Base-by-base conservation (phyloP, 2,113 vertebrate genomes). In the Leptosomus discolor region DNA sequence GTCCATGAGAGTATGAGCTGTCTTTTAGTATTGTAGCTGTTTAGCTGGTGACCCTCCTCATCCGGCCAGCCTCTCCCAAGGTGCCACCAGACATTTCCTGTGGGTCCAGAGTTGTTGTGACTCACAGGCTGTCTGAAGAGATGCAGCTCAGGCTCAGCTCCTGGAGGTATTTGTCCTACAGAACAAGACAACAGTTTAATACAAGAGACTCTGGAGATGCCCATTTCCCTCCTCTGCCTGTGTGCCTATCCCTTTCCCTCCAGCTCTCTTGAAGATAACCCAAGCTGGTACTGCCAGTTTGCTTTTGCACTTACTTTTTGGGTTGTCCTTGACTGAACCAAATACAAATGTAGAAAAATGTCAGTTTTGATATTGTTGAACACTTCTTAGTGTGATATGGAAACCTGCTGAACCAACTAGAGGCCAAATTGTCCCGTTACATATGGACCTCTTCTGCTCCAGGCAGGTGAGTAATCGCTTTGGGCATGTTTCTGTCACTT, bases 401-500 rank as follows among this genome's bases (percentile, higher is more conserved):
- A 87, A 91, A 87, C 86, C 84, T 5, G 48, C 93, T 85, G 95
- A 75, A 81, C 11, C 56, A 94, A 64, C 18, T 8, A 22, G 84
- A 60, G 39, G 69, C 87, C 77, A 82, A 75, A 90, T 36, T 9
- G 2, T 21, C 61, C 84, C 0, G 0, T 64, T 73, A 24, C 92
- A 91, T 87, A 95, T 90, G 93, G 81, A 10, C 7, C 12, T 91
- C 9, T 88, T 45, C 43, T 53, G 69, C 77, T 78, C 23, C 53
- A 64, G 84, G 85, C 81, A 6, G 74, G 61, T 96, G 96, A 97
- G 30, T 85, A 82, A 96, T 97, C 1, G 13, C 81, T 92, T 60
- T 79, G 84, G 81, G 74, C 77, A 95, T 61, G 65, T 58, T 61
- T 68, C 84, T 96, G 96, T 71, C 96, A 96, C 94, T 94, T 94